phyloP scores from a whole-genome alignment of 2,888 invertebrate genomes.

The Ctenicera cuprea region DNA sequence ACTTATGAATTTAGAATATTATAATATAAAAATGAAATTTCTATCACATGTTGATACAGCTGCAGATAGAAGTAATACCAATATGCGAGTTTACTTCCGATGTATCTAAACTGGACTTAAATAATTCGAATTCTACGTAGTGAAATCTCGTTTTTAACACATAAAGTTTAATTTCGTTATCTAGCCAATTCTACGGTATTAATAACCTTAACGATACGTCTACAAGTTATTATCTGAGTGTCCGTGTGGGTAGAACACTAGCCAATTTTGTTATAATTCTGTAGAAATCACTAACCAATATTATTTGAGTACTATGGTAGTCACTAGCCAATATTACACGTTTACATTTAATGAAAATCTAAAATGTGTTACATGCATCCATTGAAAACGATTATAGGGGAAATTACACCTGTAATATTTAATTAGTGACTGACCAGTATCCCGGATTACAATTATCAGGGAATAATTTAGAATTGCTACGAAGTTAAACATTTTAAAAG shows the following conservation, averaged over 20 bases:
- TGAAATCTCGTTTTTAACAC: constrained; percentile 50
- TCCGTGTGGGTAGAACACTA: constrained; percentile 43
- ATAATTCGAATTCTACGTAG: constrained; percentile 41
- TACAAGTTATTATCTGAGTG: constrained; percentile 45
- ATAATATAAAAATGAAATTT: constrained; percentile 40
- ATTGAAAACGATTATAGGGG: constrained; percentile 16
- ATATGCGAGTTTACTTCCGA: constrained; percentile 16
- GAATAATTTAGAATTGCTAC: constrained; percentile 58
- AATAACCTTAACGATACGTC: constrained; percentile 23
- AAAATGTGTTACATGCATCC: constrained; percentile 11
- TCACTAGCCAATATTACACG: constrained; percentile 39
- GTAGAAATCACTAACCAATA: constrained; percentile 52
- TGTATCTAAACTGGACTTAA: constrained; percentile 27
- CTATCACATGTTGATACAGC: constrained; percentile 35
- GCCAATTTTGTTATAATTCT: constrained; percentile 29
- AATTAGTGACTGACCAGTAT: constrained; percentile 33
- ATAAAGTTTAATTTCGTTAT: constrained; percentile 34
- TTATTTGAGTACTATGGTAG: constrained; percentile 39
- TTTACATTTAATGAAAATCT: constrained; percentile 26
- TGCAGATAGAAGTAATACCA: background rate
- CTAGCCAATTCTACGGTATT: constrained; percentile 27
- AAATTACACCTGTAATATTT: constrained; percentile 18
- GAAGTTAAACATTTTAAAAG: constrained; percentile 46
- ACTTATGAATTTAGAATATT: constrained; percentile 57
- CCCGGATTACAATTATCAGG: constrained; percentile 31